Evolutionary conservation across 2,888 invertebrate genomes (phyloP).

Genomic region (Pheosia gnoma): DNA sequence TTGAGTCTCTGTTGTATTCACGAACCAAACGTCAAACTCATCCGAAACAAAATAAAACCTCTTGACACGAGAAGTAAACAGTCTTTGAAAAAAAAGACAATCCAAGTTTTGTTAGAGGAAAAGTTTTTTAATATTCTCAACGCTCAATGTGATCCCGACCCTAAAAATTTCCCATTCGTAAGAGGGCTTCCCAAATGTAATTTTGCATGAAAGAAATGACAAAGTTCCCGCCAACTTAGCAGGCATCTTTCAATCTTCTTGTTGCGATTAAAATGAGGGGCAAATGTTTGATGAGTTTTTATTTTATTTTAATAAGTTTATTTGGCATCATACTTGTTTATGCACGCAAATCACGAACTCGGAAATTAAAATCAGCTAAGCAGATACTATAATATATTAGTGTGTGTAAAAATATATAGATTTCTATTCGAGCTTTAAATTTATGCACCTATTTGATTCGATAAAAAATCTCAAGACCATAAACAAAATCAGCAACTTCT

Average conservation of each 20-base stretch:
- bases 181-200: constrained; percentile 70
- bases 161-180: constrained; percentile 68
- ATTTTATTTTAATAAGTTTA: constrained; percentile 33
- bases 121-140: constrained; percentile 83
- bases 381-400: too few relatives aligned
- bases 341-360: background rate
- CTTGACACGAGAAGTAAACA: constrained; percentile 57
- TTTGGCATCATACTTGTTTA: constrained; percentile 2
- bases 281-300: constrained; percentile 36
- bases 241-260: constrained; percentile 62
- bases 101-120: constrained; percentile 69
- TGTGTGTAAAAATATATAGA: too few relatives aligned
- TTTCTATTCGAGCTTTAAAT: too few relatives aligned
- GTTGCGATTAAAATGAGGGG: constrained; percentile 37
- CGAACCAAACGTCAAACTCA: constrained; percentile 36
- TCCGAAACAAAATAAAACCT: constrained; percentile 39
- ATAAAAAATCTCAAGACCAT: background rate
- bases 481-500: background rate
- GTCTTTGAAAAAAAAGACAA: constrained; percentile 78
- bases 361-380: too few relatives aligned
- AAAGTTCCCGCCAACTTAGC: constrained; percentile 66
- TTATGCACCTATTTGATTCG: background rate
- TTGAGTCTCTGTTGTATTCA: background rate
- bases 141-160: constrained; percentile 76
- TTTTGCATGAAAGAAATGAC: constrained; percentile 80